A percentile compares a stretch with the other conserved stretches of the same genome.
These are phyloP conservation scores for Philaenus spumarius DNA, from an alignment of 1,140 invertebrate genomes.

Conservation along the genomic window DNA sequence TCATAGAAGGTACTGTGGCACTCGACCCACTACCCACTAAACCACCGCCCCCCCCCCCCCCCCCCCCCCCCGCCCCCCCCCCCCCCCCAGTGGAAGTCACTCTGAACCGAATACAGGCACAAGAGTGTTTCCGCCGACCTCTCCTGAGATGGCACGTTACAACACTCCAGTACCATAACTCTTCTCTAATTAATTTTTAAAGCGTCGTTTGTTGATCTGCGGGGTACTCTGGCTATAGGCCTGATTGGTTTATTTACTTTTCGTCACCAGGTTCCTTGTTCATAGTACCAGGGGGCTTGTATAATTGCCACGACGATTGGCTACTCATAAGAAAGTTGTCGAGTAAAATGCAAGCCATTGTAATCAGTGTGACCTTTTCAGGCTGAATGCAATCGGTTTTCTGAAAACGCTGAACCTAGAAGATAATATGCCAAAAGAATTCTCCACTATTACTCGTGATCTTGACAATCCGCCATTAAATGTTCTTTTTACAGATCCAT, in stretches of 20 bases:
- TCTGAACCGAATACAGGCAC: too few relatives aligned
- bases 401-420: slow-evolving; percentile 39
- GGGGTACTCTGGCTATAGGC: neutral
- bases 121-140: too few relatives aligned
- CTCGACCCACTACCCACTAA: too few relatives aligned
- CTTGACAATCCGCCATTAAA: slow-evolving; percentile 39
- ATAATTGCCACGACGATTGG: neutral
- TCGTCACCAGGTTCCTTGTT: slow-evolving; percentile 6
- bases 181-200: too few relatives aligned
- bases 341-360: slow-evolving; percentile 26
- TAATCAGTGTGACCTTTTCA: slow-evolving; percentile 28
- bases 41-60: too few relatives aligned
- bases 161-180: too few relatives aligned
- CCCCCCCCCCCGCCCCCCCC: too few relatives aligned
- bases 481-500: slow-evolving; percentile 34
- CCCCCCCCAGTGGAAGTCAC: too few relatives aligned
- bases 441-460: slow-evolving; percentile 42
- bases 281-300: slow-evolving; percentile 4
- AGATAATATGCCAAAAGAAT: slow-evolving; percentile 45
- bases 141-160: too few relatives aligned
- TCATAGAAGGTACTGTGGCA: too few relatives aligned
- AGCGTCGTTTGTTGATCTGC: neutral
- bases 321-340: slow-evolving; percentile 8
- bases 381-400: slow-evolving; percentile 32
- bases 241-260: slow-evolving; percentile 4